Base-by-base conservation (phyloP, 2,797 vertebrate species). In the Chelon auratus region DNA sequence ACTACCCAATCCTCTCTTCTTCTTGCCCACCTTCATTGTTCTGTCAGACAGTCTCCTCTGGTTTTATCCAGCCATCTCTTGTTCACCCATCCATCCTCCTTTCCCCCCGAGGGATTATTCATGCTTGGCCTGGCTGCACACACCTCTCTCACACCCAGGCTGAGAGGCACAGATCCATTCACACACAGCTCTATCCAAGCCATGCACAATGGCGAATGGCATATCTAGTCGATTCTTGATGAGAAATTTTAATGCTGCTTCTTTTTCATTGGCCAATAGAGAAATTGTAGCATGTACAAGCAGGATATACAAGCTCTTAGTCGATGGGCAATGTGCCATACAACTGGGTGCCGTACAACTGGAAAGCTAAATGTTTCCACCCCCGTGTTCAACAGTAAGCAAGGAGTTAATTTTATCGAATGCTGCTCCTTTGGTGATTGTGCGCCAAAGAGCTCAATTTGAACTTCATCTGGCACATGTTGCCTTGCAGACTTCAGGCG, bases 51-150 rank as follows among this genome's bases (percentile, higher is more conserved):
- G 77, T 81, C 75, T 53, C 70, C 37, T 72, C 56, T 68, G 87
- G 85, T 88, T 89, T 86, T 72, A 86, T 78, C 78, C 72, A 18
- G 72, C 77, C 81, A 73, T 86, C 76, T 78, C 82, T 65, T 82
- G 83, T 74, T 88, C 74, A 78, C 56, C 67, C 81, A 82, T 83
- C 83, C 80, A 62, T 84, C 78, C 68, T 51, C 30, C 14, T 63
- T 43, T 72, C 1, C 13, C 75, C 71, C 65, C 2, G 15, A 37
- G 85, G 85, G 78, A 76, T 90, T 88, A 73, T 84, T 91, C 82
- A 91, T 42, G 87, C 84, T 82, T 33, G 80, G 74, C 63, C 62
- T 60, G 66, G 77, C 85, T 70, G 74, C 82, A 83, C 81, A 78
- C 86, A 85, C 81, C 68, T 84, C 77, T 76, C 81, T 75, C 74